Percentiles rank a stretch among this genome's conserved stretches.
These are phyloP conservation scores for Syngnathus acus DNA, from an alignment of 2,797 vertebrate genomes.

Conservation along the genomic window DNA sequence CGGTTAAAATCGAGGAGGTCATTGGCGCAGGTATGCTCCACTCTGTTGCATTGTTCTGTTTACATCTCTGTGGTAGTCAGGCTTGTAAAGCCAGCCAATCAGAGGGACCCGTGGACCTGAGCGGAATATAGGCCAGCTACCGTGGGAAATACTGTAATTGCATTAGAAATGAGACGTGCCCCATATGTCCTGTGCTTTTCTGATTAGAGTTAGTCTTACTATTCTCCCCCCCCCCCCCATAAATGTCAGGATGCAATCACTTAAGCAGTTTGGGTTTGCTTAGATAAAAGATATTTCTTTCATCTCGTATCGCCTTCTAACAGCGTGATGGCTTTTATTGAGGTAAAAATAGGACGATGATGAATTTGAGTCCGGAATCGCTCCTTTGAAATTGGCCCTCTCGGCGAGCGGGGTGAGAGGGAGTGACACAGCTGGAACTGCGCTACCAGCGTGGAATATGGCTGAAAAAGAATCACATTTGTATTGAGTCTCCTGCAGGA, in stretches of 20 bases:
- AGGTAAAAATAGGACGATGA: constrained; percentile 34
- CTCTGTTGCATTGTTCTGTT: neutral
- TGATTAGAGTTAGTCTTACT: constrained; percentile 22
- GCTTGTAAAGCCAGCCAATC: constrained; percentile 27
- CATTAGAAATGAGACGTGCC: constrained; percentile 42
- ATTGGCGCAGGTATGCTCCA: constrained; percentile 89
- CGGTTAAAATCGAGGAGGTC: constrained; percentile 98
- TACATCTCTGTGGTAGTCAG: constrained; percentile 14
- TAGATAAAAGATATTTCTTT: constrained; percentile 3
- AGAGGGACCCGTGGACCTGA: constrained; percentile 16
- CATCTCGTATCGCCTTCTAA: constrained; percentile 17
- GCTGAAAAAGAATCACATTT: constrained; percentile 44
- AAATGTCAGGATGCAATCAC: neutral
- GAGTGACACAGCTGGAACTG: constrained; percentile 37
- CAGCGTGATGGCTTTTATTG: constrained; percentile 24
- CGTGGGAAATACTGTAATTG: constrained; percentile 31
- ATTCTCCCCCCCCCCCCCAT: constrained; percentile 3
- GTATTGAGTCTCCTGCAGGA: constrained; percentile 51
- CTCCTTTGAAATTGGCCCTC: constrained; percentile 19
- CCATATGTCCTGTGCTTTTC: constrained; percentile 26
- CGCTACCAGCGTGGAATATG: constrained; percentile 36
- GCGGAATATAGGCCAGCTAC: constrained; percentile 53
- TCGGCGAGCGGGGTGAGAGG: constrained; percentile 53
- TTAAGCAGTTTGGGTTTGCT: neutral
- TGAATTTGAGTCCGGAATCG: constrained; percentile 32